Evolutionary conservation across 2,888 invertebrate species (phyloP).

Genomic region (Malthinus seriepunctatus): DNA sequence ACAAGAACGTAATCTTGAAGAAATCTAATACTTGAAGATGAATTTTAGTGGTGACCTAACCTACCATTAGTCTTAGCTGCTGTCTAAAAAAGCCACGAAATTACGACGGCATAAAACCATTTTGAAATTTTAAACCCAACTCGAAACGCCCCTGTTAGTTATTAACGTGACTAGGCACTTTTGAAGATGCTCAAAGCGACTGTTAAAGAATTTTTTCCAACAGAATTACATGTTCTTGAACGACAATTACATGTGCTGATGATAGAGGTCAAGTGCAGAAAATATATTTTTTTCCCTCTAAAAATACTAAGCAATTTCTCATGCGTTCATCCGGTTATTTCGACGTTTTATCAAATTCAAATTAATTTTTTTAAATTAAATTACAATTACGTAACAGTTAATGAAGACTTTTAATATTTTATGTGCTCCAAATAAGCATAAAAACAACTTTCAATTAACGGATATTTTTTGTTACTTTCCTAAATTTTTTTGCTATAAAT

Average conservation of each 20-base stretch:
- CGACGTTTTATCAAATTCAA: too few relatives aligned
- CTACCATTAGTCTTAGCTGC: constrained; percentile 20
- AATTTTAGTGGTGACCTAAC: constrained; percentile 13
- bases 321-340: neutral
- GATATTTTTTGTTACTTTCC: too few relatives aligned
- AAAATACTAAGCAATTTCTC: constrained; percentile 1
- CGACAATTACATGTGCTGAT: constrained; percentile 12
- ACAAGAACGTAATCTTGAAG: constrained; percentile 7
- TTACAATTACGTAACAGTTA: too few relatives aligned
- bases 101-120: constrained; percentile 19
- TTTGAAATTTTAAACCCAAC: constrained; percentile 18
- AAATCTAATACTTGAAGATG: constrained; percentile 12
- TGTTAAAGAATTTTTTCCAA: constrained; percentile 16
- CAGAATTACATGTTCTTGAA: constrained; percentile 10
- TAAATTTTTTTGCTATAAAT: too few relatives aligned
- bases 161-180: constrained; percentile 22
- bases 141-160: constrained; percentile 20
- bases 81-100: constrained; percentile 20
- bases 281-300: neutral
- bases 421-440: too few relatives aligned
- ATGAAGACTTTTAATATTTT: too few relatives aligned
- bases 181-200: constrained; percentile 6
- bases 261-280: constrained; percentile 18
- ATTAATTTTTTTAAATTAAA: too few relatives aligned
- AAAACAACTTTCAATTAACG: too few relatives aligned